phyloP scores from a whole-genome alignment of 2,797 vertebrate genomes.

The Esox masquinongy region DNA sequence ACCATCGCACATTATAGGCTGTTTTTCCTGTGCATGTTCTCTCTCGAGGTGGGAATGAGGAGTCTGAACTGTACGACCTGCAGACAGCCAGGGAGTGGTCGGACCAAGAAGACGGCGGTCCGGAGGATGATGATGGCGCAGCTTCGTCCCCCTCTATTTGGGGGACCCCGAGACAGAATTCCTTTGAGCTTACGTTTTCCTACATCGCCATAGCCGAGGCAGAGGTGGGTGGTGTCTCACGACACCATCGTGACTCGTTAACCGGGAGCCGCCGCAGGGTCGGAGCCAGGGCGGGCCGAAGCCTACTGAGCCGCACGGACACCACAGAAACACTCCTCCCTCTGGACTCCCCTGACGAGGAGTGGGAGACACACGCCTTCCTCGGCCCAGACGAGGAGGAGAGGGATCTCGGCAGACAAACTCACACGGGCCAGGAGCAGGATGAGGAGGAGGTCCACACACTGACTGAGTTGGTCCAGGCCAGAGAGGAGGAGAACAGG shows the following conservation, averaged over 20 bases:
- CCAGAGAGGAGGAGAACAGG: conserved; percentile 22
- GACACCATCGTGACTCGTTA: conserved; percentile 53
- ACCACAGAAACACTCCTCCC: conserved; percentile 71
- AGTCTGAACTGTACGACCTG: conserved; percentile 86
- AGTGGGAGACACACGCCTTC: conserved; percentile 71
- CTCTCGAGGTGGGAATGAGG: conserved; percentile 83
- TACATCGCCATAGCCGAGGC: conserved; percentile 86
- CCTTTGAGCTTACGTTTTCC: conserved; percentile 87
- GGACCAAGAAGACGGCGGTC: conserved; percentile 75
- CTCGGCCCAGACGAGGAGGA: conserved; percentile 58
- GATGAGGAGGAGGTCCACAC: background rate
- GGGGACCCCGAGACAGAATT: conserved; percentile 83
- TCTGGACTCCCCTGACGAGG: conserved; percentile 74
- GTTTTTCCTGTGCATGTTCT: background rate
- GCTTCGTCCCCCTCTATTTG: conserved; percentile 79
- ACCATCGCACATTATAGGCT: background rate
- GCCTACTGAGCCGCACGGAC: conserved; percentile 71
- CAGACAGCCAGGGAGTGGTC: conserved; percentile 88
- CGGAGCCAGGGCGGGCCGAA: conserved; percentile 50
- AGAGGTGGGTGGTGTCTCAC: conserved; percentile 65
- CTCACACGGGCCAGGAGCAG: conserved; percentile 18
- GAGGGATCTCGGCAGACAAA: background rate
- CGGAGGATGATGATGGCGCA: conserved; percentile 67
- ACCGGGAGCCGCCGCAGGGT: conserved; percentile 57
- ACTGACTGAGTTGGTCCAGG: background rate